Evolutionary conservation across 2,888 invertebrate genomes (phyloP), one percentile per base, ranked within the genome.

Genomic region (Antheraea yamamai): DNA sequence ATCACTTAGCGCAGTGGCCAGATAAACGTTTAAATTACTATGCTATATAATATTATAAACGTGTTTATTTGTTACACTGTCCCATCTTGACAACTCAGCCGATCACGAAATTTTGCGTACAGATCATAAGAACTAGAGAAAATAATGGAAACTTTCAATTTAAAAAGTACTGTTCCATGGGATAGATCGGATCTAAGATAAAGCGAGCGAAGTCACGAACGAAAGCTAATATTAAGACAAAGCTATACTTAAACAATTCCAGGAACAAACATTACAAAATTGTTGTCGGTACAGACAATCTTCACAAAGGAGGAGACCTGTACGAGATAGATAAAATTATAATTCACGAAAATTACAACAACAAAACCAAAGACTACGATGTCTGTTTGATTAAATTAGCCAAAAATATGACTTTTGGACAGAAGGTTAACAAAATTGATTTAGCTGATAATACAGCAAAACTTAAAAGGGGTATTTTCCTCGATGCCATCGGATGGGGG

Each of bases 401-500:
- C 30, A 73, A n/a, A 4, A 66, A 76, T 0, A 30, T 86, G 71
- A 79, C 30, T 52, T 84, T 82, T 75, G 83, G 84, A 0, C 73
- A 75, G 16, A 84, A 78, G 23, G 83, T 86, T 0, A 73, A 75
- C 0, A 79, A 78, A 61, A 75, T 83, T 16, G 20, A 47, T 7
- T 74, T 84, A 23, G 79, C 78, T 20, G 77, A 79, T 0, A 18
- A 73, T 1, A 73, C 18, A 8, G 58, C 79, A 0, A 81, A 76
- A 26, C 39, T 84, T 66, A 77, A 52, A 18, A 79, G 68, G 4
- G 79, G 80, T 0, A 78, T 71, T 1, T 26, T 70, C 51, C 51
- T 85, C 10, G 81, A 84, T 75, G 73, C 81, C 0, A 83, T 85
- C 7, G 85, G 85, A 16, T 86, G 85, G 85, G 85, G 85, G 0